Evolutionary conservation across 2,888 invertebrate genomes (phyloP).

Genomic region (Nemoura dubitans): DNA sequence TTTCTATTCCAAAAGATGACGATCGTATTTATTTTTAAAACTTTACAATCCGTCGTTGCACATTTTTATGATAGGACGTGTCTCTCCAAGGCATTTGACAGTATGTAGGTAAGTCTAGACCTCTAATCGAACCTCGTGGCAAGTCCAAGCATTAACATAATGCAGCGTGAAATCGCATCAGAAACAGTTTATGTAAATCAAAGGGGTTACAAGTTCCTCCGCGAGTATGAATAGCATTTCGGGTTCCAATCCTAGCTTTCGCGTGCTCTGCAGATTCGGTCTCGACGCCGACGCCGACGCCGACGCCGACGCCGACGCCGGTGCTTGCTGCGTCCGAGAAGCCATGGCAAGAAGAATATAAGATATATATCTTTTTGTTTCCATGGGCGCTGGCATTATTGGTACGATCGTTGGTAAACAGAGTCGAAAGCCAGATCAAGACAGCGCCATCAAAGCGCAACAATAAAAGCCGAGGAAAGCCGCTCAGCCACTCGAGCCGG

Average conservation of each 20-base stretch:
- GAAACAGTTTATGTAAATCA: background rate
- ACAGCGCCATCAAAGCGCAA: conserved; percentile 20
- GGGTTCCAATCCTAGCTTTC: background rate
- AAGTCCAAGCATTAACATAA: conserved; percentile 4
- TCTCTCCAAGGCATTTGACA: background rate
- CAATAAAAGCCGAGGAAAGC: background rate
- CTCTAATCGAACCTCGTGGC: background rate
- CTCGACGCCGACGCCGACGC: background rate
- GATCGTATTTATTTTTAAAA: background rate
- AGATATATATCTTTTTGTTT: background rate
- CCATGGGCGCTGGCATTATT: background rate
- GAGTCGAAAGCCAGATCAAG: background rate
- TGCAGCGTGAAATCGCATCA: background rate
- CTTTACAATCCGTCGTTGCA: background rate
- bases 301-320: background rate
- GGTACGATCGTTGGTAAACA: background rate
- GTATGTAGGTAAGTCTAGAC: background rate
- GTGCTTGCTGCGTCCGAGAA: too few species aligned
- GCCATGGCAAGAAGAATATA: background rate
- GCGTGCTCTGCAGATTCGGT: background rate
- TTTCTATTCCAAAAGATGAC: background rate
- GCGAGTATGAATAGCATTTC: background rate
- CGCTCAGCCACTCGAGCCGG: background rate
- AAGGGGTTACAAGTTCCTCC: background rate
- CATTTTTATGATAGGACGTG: too few species aligned